Conservation (phyloP, 2,888 invertebrate genomes). For the Hedychridium roseum region DNA sequence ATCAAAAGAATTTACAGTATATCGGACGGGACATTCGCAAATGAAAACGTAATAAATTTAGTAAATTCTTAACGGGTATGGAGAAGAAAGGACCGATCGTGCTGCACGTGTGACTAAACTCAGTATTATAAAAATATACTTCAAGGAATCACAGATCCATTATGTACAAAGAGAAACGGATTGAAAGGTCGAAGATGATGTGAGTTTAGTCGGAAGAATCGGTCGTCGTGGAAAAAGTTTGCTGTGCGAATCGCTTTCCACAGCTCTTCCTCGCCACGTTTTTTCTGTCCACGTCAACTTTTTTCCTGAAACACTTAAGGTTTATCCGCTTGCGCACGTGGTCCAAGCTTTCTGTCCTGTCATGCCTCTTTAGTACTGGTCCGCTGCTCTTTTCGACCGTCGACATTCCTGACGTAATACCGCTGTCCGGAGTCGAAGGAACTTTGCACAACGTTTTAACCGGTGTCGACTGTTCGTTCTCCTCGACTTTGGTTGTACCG, state of each 20-base stretch:
- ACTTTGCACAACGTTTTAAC: constrained; percentile 38
- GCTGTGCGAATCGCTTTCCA: constrained; percentile 39
- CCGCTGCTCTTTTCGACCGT: constrained; percentile 47
- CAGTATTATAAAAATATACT: constrained; percentile 57
- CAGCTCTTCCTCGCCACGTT: constrained; percentile 48
- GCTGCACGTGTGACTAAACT: constrained; percentile 41
- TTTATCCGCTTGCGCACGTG: constrained; percentile 44
- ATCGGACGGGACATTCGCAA: constrained; percentile 6
- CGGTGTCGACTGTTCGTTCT: constrained; percentile 37
- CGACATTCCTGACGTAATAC: constrained; percentile 56
- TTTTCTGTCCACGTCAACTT: constrained; percentile 50
- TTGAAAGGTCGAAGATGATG: constrained; percentile 11
- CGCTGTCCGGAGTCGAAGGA: constrained; percentile 56
- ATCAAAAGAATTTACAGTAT: constrained; percentile 19
- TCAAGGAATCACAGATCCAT: constrained; percentile 55
- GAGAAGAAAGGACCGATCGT: constrained; percentile 22
- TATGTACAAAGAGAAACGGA: constrained; percentile 49
- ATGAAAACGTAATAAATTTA: constrained; percentile 14
- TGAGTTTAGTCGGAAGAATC: constrained; percentile 53
- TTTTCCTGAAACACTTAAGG: constrained; percentile 51
- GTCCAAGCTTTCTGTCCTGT: constrained; percentile 48
- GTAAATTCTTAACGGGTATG: constrained; percentile 27
- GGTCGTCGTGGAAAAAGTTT: constrained; percentile 35
- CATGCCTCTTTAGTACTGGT: constrained; percentile 24
- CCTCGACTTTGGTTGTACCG: constrained; percentile 19